Evolutionary conservation across 1,140 invertebrate species (phyloP), one percentile per base, ranked within the genome.

Genomic region (Drosophila quadrilineata): DNA sequence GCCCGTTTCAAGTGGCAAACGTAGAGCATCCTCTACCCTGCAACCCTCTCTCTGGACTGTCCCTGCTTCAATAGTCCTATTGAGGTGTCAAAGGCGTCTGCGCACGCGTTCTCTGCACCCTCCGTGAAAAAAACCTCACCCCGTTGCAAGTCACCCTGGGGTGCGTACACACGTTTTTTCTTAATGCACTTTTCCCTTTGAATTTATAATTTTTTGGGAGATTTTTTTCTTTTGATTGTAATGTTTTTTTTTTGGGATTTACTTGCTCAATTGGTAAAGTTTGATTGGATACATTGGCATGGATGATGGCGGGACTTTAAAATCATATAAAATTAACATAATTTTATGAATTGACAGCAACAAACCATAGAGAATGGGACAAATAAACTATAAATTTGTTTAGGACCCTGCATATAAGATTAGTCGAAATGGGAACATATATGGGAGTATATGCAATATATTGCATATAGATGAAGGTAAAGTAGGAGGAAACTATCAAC

Each of bases 321-420:
- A 74, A 71, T 58, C 36, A 21, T 65, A 58, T 53, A 63, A 64
- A 85, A 84, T 84, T 84, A 10, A 41, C 77, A 84, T 84, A 82
- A 77, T 77, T 84, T 77, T 63, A 56, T 60, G 68, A 82, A 82
- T 77, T 63, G 77, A 52, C 73, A 74, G 77, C 56, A 84, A 84
- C 77, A 84, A 84, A 84, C 77, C 77, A 74, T 85, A 85, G 65
- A 70, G 29, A 74, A 84, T 77, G 66, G 41, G 41, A 70, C 70
- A 60, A 84, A 84, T 77, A 84, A 84, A 84, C 79, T 71, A 77
- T 84, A 84, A 84, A 77, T 73, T 82, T 63, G 63, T 60, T 35
- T 8, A 2, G n/a, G 22, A 26, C 3, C 21, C 6, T 68, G 75
- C 54, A 80, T 75, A 75, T 40, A 71, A n/a, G n/a, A n/a, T n/a